phyloP scores from a whole-genome alignment of 2,888 invertebrate species.

The Rhagium mordax region DNA sequence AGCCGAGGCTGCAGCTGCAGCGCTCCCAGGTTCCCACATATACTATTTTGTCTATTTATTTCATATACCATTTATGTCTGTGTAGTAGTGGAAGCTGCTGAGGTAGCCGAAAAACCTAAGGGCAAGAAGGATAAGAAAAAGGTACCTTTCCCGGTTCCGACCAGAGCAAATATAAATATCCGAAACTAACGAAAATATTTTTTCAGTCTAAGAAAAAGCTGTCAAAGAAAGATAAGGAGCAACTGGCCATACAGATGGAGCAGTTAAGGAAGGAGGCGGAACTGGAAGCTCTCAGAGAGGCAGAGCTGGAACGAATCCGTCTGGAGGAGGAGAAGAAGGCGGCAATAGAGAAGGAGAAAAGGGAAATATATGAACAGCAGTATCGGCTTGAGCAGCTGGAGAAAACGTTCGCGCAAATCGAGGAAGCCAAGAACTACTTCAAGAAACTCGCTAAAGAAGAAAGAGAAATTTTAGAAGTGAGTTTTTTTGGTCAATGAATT shows the following conservation, averaged over 20 bases:
- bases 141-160: background rate
- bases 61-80: background rate
- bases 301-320: constrained; percentile 52
- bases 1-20: constrained; percentile 11
- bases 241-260: constrained; percentile 45
- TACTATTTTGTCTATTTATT: background rate
- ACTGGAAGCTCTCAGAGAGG: constrained; percentile 50
- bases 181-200: background rate
- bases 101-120: background rate
- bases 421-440: constrained; percentile 42
- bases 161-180: background rate
- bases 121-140: constrained; percentile 26
- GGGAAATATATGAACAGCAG: constrained; percentile 60
- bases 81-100: background rate
- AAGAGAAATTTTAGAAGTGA: constrained; percentile 42
- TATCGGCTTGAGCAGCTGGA: constrained; percentile 61
- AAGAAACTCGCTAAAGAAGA: constrained; percentile 44
- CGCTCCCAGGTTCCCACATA: background rate
- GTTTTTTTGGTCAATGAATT: no score
- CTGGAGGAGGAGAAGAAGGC: constrained; percentile 59
- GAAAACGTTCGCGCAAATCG: constrained; percentile 34
- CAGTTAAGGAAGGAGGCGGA: constrained; percentile 53
- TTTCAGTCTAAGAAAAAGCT: constrained; percentile 27
- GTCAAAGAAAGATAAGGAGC: constrained; percentile 38
- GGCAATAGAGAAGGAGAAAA: constrained; percentile 65